phyloP scores from a whole-genome alignment of 2,113 vertebrate genomes.

The Alligator mississippiensis region DNA sequence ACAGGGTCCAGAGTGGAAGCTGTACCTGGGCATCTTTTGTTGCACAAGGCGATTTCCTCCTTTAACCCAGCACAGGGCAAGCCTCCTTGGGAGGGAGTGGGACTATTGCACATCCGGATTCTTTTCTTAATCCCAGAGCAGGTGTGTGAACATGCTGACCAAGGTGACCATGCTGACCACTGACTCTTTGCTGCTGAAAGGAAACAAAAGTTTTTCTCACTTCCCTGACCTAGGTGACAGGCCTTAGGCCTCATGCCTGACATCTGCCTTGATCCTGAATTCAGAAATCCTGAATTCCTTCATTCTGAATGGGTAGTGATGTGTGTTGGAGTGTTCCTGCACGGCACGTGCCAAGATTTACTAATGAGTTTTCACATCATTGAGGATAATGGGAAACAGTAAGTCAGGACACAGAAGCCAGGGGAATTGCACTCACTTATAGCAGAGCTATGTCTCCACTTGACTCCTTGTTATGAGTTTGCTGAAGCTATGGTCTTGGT shows the following conservation, averaged over 20 bases:
- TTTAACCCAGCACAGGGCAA: not conserved
- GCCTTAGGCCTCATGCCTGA: not conserved
- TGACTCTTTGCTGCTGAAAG: not conserved
- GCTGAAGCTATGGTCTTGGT: not conserved
- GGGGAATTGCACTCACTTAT: not conserved
- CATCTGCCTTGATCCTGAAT: not conserved
- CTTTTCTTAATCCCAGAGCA: constrained; percentile 21
- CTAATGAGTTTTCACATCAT: not conserved
- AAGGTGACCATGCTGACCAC: constrained; percentile 51
- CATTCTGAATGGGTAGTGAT: no score
- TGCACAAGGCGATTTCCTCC: not conserved
- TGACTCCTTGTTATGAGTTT: not conserved
- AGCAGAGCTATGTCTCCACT: not conserved
- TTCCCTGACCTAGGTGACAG: not conserved
- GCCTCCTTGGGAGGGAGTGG: not conserved
- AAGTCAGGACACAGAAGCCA: not conserved
- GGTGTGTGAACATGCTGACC: not conserved
- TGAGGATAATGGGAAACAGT: not conserved
- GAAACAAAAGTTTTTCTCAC: not conserved
- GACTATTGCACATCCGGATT: constrained; percentile 15
- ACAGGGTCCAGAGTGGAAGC: not conserved
- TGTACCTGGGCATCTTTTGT: constrained; percentile 9
- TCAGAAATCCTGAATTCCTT: not conserved
- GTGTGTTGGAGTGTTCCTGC: not conserved
- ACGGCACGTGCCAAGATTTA: not conserved